Evolutionary conservation across 2,797 vertebrate genomes (phyloP).

Genomic region (Novumbra hubbsi): DNA sequence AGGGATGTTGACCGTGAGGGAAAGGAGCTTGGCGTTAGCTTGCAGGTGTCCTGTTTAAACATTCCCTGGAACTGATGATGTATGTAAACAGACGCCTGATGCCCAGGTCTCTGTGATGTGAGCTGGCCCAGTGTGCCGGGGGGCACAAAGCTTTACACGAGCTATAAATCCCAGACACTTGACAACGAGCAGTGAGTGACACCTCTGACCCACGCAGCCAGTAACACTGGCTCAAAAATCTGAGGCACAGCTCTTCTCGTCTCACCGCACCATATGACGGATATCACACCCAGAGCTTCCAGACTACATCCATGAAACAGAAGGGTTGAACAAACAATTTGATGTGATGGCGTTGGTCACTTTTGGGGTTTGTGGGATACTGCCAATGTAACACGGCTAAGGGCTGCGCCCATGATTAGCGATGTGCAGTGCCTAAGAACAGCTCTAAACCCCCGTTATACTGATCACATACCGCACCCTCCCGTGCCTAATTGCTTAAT

Average conservation of each 20-base stretch:
- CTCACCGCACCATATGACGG: background rate
- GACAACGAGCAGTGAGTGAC: constrained; percentile 32
- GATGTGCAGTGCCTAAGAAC: too few species aligned
- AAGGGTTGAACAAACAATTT: background rate
- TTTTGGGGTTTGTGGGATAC: too few species aligned
- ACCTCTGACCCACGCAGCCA: constrained; percentile 37
- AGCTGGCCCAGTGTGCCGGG: constrained; percentile 27
- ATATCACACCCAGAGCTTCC: background rate
- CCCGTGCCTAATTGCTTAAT: too few species aligned
- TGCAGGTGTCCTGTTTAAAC: constrained; percentile 78
- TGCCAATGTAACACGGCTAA: too few species aligned
- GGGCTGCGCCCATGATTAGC: too few species aligned
- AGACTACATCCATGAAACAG: background rate
- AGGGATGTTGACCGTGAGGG: constrained; percentile 8
- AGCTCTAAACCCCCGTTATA: too few species aligned
- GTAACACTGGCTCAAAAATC: constrained; percentile 20
- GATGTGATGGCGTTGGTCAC: background rate
- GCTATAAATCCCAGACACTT: constrained; percentile 70
- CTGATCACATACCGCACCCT: too few species aligned
- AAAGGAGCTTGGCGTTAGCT: constrained; percentile 48
- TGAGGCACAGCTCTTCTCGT: constrained; percentile 28
- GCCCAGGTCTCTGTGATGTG: constrained; percentile 73
- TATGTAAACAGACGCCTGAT: constrained; percentile 77
- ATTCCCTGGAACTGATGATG: constrained; percentile 72
- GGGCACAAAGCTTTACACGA: constrained; percentile 67